A percentile compares a stretch with the other conserved stretches of the same genome.
Conservation (phyloP, 2,888 invertebrate genomes). For the Smittia sp. region DNA sequence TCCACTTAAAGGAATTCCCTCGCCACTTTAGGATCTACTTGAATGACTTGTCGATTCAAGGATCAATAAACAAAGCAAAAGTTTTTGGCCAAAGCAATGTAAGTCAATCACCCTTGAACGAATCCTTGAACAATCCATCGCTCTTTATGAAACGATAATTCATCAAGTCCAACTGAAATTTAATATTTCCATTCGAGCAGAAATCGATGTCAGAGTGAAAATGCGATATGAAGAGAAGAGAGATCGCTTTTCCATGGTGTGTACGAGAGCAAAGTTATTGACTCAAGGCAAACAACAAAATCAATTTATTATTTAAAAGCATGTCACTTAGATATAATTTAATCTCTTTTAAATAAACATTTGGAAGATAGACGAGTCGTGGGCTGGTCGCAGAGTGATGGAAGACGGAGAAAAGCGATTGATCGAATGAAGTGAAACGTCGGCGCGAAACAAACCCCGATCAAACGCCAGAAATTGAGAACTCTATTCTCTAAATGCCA, state of each 20-base stretch:
- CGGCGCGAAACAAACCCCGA: background rate
- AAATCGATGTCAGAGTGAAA: slow-evolving; percentile 10
- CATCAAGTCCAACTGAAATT: slow-evolving; percentile 19
- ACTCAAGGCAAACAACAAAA: slow-evolving; percentile 13
- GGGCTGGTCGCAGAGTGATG: background rate
- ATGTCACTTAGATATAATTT: slow-evolving; percentile 30
- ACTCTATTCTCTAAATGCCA: slow-evolving; percentile 31
- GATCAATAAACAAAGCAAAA: slow-evolving; percentile 4
- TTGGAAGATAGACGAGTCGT: background rate
- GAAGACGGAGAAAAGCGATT: background rate
- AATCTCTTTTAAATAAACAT: slow-evolving; percentile 33
- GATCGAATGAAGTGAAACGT: background rate
- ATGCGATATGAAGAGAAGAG: background rate
- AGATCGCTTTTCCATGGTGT: background rate
- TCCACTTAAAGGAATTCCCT: slow-evolving; percentile 20
- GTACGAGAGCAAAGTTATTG: slow-evolving; percentile 5
- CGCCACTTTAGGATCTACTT: background rate
- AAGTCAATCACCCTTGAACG: slow-evolving; percentile 2
- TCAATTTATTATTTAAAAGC: slow-evolving; percentile 31
- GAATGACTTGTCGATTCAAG: background rate
- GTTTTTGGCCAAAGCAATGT: background rate
- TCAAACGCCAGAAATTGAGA: background rate
- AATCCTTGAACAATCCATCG: background rate
- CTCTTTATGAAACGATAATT: slow-evolving; percentile 1
- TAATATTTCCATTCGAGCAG: background rate